Evolutionary conservation across 2,797 vertebrate species (phyloP).

Genomic region (Semaprochilodus insignis): DNA sequence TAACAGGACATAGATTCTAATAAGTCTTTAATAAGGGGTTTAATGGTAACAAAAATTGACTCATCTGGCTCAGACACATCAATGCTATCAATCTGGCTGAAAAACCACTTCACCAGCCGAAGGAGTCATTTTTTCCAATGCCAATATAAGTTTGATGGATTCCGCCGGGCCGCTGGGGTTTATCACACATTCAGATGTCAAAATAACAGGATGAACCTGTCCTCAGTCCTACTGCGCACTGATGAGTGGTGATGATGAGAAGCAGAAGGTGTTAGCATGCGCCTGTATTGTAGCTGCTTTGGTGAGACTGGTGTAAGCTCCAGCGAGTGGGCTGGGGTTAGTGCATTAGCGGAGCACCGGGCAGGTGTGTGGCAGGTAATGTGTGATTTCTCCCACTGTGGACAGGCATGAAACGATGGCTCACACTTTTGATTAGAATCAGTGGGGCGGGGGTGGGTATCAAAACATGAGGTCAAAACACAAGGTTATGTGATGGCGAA

Average conservation of each 20-base stretch:
- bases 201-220: not conserved
- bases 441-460: conserved; percentile 35
- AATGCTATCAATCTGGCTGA: no score
- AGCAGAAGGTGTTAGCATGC: not conserved
- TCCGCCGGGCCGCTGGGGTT: not conserved
- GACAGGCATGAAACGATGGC: conserved; percentile 41
- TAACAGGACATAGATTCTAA: no score
- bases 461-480: conserved; percentile 49
- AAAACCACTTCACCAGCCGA: no score
- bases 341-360: not conserved
- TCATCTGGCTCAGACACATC: no score
- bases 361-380: conserved; percentile 28
- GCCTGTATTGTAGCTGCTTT: not conserved
- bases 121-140: no score
- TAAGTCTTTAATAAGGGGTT: no score
- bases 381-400: conserved; percentile 49
- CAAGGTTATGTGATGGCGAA: not conserved
- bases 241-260: not conserved
- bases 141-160: not conserved
- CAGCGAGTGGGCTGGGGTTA: conserved; percentile 20
- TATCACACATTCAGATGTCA: not conserved
- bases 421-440: conserved; percentile 56
- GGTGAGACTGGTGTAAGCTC: not conserved
- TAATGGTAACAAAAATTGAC: no score
- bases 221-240: not conserved